Evolutionary conservation across 2,888 invertebrate species (phyloP).

Genomic region (Cephus nigrinus): DNA sequence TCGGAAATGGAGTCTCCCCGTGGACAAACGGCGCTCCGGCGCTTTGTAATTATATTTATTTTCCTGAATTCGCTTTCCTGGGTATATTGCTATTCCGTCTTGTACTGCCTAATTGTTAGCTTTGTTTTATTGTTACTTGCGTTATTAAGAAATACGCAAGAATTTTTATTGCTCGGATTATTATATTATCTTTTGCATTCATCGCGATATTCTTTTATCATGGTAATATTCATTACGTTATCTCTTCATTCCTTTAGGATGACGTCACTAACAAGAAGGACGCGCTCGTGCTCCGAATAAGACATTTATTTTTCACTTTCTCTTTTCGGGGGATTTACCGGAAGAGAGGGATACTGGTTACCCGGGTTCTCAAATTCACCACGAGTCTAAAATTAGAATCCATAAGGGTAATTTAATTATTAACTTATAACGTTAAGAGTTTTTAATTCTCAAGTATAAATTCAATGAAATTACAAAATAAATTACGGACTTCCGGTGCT

Average conservation of each 20-base stretch:
- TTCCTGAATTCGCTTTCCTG: not conserved
- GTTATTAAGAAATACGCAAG: not conserved
- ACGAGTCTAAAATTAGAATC: not conserved
- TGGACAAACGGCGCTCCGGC: slow-evolving; percentile 14
- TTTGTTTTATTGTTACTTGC: not conserved
- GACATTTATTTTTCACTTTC: slow-evolving; percentile 39
- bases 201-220: not conserved
- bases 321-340: not conserved
- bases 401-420: slow-evolving; percentile 37
- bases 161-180: not conserved
- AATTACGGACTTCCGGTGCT: not conserved
- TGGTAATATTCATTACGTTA: slow-evolving; percentile 14
- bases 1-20: slow-evolving; percentile 22
- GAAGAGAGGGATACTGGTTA: not conserved
- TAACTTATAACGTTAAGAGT: slow-evolving; percentile 30
- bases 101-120: not conserved
- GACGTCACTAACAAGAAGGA: not conserved
- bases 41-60: slow-evolving; percentile 36
- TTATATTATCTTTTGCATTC: not conserved
- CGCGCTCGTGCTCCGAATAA: slow-evolving; percentile 36
- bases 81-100: not conserved
- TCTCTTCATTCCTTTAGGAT: not conserved
- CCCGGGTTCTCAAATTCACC: not conserved
- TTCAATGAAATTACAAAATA: slow-evolving; percentile 31
- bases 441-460: slow-evolving; percentile 43